Conservation (phyloP, 1,140 invertebrate species). For the Bilobella aurantiaca region DNA sequence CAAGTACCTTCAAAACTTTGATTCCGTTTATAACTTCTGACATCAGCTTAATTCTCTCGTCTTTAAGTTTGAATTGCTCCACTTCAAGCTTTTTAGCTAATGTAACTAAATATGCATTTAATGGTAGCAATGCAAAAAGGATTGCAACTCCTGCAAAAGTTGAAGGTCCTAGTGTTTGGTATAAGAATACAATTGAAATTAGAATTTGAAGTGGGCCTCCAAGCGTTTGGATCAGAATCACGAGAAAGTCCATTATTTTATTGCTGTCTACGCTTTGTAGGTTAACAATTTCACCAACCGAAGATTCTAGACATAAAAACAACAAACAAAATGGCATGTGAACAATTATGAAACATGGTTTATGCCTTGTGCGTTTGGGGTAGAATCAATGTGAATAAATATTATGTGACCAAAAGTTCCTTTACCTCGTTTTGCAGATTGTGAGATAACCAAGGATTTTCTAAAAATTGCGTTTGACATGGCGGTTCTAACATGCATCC, state of each 20-base stretch:
- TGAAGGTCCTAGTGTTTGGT: slow-evolving; percentile 69
- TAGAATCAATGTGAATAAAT: no score
- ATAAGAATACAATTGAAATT: slow-evolving; percentile 56
- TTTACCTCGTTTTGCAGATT: slow-evolving; percentile 59
- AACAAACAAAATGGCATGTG: no score
- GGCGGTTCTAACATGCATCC: slow-evolving; percentile 79
- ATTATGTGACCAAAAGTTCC: no score
- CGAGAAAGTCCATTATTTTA: slow-evolving; percentile 73
- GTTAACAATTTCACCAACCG: slow-evolving; percentile 85
- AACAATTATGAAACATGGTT: no score
- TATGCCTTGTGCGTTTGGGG: no score
- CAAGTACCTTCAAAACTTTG: slow-evolving; percentile 72
- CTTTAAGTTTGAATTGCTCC: slow-evolving; percentile 80
- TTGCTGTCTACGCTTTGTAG: slow-evolving; percentile 81
- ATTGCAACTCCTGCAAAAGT: slow-evolving; percentile 81
- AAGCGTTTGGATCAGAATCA: slow-evolving; percentile 85
- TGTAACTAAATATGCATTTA: slow-evolving; percentile 43
- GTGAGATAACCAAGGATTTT: slow-evolving; percentile 66
- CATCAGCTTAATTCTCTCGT: slow-evolving; percentile 83
- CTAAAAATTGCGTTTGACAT: slow-evolving; percentile 86
- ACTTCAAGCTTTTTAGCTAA: slow-evolving; percentile 56
- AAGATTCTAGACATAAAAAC: slow-evolving; percentile 51
- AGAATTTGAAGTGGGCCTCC: slow-evolving; percentile 75
- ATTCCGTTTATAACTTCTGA: slow-evolving; percentile 93
- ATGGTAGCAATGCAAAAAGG: slow-evolving; percentile 79